A percentile compares a stretch with the other conserved stretches of the same genome.
Conservation (phyloP, 92 coral and sea anemone species). For the Heliopora coerulea region DNA sequence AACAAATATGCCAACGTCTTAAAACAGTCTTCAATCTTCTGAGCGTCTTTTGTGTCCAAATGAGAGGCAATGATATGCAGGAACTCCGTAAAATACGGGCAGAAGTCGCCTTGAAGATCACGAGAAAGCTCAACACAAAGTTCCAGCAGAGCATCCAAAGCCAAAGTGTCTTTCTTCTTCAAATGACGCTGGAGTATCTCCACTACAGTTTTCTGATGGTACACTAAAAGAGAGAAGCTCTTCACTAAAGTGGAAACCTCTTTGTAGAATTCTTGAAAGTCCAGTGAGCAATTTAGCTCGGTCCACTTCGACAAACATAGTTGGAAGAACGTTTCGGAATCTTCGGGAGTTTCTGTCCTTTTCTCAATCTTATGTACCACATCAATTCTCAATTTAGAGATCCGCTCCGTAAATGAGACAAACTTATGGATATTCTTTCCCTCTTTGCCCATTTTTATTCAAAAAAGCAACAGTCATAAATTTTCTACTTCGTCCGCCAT, state of each 20-base stretch:
- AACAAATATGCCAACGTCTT: slow-evolving; percentile 76
- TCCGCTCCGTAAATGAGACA: slow-evolving; percentile 87
- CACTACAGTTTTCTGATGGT: slow-evolving; percentile 66
- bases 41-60: slow-evolving; percentile 70
- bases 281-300: slow-evolving; percentile 85
- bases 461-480: not conserved
- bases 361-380: slow-evolving; percentile 79
- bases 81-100: slow-evolving; percentile 71
- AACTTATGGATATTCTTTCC: slow-evolving; percentile 82
- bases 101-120: slow-evolving; percentile 82
- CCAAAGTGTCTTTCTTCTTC: slow-evolving; percentile 53
- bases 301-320: slow-evolving; percentile 81
- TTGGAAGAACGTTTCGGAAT: slow-evolving; percentile 82
- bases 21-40: slow-evolving; percentile 71
- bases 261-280: slow-evolving; percentile 70
- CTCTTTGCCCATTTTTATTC: slow-evolving; percentile 63
- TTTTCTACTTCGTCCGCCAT: not conserved
- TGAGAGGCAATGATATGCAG: slow-evolving; percentile 60
- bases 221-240: slow-evolving; percentile 81
- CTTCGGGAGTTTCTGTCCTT: slow-evolving; percentile 76
- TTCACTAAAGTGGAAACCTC: slow-evolving; percentile 63
- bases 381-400: slow-evolving; percentile 77
- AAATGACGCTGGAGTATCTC: slow-evolving; percentile 67
- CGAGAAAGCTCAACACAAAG: slow-evolving; percentile 78
- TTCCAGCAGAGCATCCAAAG: slow-evolving; percentile 74